A percentile compares a stretch with the other conserved stretches of the same genome.
Evolutionary conservation across 2,113 vertebrate species (phyloP).

Genomic region (Vulpes vulpes): DNA sequence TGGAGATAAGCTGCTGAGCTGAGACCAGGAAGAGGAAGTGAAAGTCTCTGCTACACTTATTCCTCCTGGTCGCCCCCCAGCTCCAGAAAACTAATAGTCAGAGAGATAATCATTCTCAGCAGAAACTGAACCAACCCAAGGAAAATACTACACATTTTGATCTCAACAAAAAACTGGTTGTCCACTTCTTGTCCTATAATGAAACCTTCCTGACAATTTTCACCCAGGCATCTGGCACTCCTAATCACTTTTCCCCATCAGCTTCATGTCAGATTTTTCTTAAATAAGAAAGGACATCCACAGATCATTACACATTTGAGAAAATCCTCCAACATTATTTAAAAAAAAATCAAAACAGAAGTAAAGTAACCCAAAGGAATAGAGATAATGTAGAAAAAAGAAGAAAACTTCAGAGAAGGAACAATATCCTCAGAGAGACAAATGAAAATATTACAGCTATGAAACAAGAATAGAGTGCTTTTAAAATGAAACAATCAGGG

Average conservation of each 20-base stretch:
- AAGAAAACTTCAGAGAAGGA: neutral
- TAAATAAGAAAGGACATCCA: neutral
- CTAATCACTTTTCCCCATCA: neutral
- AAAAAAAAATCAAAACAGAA: neutral
- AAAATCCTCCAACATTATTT: neutral
- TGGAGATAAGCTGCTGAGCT: neutral
- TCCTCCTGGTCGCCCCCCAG: too few species aligned
- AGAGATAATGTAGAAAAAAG: neutral
- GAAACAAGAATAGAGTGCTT: constrained; percentile 12
- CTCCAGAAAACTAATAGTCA: neutral
- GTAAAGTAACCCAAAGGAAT: neutral
- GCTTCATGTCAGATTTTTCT: neutral
- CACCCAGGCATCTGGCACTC: neutral
- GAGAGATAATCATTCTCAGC: neutral
- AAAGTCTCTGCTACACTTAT: neutral
- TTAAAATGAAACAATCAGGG: neutral
- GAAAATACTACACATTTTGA: neutral
- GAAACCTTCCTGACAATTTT: neutral
- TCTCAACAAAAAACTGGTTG: neutral
- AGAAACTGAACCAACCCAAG: neutral
- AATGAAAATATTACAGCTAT: neutral
- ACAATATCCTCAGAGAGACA: neutral
- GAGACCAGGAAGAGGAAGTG: neutral
- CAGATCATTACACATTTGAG: neutral
- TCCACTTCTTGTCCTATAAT: neutral